phyloP scores from a whole-genome alignment of 1,140 invertebrate genomes.

The Lepidostoma basale region DNA sequence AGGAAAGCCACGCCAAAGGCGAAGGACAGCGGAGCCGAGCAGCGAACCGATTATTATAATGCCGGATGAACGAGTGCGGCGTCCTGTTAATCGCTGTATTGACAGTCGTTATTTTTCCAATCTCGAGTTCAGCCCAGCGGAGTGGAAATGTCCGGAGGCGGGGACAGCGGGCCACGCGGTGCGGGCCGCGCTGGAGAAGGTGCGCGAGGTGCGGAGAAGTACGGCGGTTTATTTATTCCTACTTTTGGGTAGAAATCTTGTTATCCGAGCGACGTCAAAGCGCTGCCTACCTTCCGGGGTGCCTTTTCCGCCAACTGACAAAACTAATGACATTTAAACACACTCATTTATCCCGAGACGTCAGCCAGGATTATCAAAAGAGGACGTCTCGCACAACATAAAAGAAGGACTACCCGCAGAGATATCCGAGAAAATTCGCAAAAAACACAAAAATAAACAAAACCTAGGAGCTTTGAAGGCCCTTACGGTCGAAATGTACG shows the following conservation, averaged over 20 bases:
- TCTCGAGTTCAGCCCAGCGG: neutral
- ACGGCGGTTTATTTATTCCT: neutral
- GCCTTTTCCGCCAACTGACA: constrained; percentile 7
- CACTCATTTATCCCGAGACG: constrained; percentile 28
- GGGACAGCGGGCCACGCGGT: neutral
- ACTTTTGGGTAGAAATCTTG: neutral
- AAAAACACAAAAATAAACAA: constrained; percentile 16
- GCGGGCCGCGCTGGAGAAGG: no score
- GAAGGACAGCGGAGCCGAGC: neutral
- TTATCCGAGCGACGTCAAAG: neutral
- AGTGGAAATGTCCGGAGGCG: neutral
- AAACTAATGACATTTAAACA: constrained; percentile 27
- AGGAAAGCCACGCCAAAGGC: neutral
- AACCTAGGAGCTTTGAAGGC: neutral
- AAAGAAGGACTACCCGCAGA: constrained; percentile 7
- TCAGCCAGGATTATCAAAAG: constrained; percentile 27
- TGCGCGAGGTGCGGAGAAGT: no score
- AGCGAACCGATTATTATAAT: neutral
- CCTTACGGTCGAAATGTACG: constrained; percentile 12
- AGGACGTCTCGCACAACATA: neutral
- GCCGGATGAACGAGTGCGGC: neutral
- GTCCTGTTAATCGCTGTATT: neutral
- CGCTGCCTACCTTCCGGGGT: neutral
- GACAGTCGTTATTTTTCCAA: neutral
- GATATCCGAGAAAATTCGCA: neutral